Evolutionary conservation across 2,888 invertebrate genomes (phyloP), one percentile per base, ranked within the genome.

Genomic region (Synanthedon formicaeformis): DNA sequence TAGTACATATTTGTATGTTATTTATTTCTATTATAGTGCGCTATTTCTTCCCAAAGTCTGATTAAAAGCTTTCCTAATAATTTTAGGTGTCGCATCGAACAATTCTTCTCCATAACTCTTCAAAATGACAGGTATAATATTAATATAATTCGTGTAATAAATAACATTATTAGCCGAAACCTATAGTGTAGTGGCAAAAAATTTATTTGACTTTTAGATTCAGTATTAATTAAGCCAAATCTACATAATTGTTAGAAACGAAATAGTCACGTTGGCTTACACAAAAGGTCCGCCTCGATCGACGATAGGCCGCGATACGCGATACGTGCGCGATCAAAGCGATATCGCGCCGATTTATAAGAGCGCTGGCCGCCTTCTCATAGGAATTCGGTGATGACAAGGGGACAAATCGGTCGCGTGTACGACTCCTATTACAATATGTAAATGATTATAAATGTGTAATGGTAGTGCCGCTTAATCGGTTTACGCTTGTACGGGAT

Each of bases 401-500:
- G 27, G 16, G 52, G 51, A 52, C 52, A 54, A 54, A 53, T 50
- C 41, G 27, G 45, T 51, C 50, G 41, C 55, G 55, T 50, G 51
- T 41, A 16, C 34, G 13, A 10, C 10, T 14, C 23, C 11, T 41
- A 14, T 13, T n/a, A 45, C 27, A 52, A 45, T 52, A 52, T 52
- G 51, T 52, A 52, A 52, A 52, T 52, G 16, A 27, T 13, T 18
- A 23, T 52, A 10, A 27, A 45, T 18, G 51, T 27, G 45, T 45
- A 51, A 51, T 51, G 13, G 51, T 41, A 4, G 51, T 41, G 18
- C 40, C 14, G 53, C 58, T 57, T 57, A 51, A 57, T 57, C 57
- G 51, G 56, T 50, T 53, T 51, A 53, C 51, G 40, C 51, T 40
- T 51, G 54, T 45, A 45, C 51, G 18, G 52, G 51, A 51, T 50